Evolutionary conservation across 2,113 vertebrate species (phyloP), one percentile per base, ranked within the genome.

Genomic region (Perccottus glenii): DNA sequence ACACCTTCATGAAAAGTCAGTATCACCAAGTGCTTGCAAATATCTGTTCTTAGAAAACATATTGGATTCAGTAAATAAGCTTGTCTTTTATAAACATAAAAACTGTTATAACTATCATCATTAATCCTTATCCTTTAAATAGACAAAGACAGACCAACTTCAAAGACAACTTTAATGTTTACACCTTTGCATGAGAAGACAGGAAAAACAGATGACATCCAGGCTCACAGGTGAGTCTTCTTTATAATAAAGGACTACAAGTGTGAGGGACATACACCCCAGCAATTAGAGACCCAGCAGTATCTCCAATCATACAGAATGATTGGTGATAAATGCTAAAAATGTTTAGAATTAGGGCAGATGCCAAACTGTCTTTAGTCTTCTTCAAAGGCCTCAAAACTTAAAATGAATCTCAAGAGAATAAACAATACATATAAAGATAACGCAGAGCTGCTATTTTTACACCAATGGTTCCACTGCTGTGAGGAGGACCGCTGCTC

Each of bases 121-220:
- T 14, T 46, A 46, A 16, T 15, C 9, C 12, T 5, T 4, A 2
- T 57, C 4, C 27, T 14, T 35, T 61, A 32, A 67, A 64, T n/a
- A 36, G 42, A 35, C 85, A 16, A 62, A 79, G 55, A 40, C 70
- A 11, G 52, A 35, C 6, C 38, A 75, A 40, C 50, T 86, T 79
- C 63, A 80, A 70, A 78, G 75, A 80, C 38, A 82, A 77, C 64
- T 86, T 87, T 87, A 89, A 85, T 87, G 73, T 82, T 58, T n/a
- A 58, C 38, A 19, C 27, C 50, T 65, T 65, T 53, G 67, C 70
- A 75, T 59, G 27, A 82, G 71, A 75, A 75, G 78, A 86, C 73
- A 74, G 19, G 44, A 78, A 67, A 51, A 75, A 77, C 71, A 81
- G 71, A 70, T 35, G 56, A 82, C 64, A 64, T 69, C 58, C 60